Base-by-base conservation (phyloP, 2,888 invertebrate genomes). In the Biston betularia region DNA sequence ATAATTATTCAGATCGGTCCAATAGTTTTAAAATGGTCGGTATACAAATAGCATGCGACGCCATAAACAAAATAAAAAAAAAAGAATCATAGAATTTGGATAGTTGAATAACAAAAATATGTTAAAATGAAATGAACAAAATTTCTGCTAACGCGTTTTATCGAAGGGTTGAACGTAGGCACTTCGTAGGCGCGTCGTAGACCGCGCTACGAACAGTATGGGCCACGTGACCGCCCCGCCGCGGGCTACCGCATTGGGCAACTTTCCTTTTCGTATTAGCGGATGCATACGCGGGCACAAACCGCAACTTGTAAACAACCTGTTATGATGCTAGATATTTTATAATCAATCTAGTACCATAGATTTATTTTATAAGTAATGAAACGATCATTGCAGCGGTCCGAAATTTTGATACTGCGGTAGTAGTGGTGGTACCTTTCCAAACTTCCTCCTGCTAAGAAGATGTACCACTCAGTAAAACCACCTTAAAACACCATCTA, bases 151-250 rank as follows among this genome's bases (percentile, higher is more conserved):
- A 40, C 10, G 10, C 9, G 44, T 12, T 44, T 44, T 12, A 6
- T 44, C 6, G 14, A 14, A 45, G 45, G 14, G 45, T 45, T n/a
- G 14, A 6, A 42, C 45, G 45, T 45, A 45, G 45, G 7, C 45
- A 7, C 14, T 1, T 6, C 49, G 49, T 49, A 48, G 48, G 14
- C 46, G 48, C 48, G 24, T 48, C 52, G 52, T 53, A 38, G 52
- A 15, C 8, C 14, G 14, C 38, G 52, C 52, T 53, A 53, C 52
- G 50, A 34, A 35, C 12, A 9, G 52, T 14, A 34, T n/a, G 35
- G 34, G 12, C 35, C 49, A 50, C 49, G 49, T n/a, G 35, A 15
- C 15, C 38, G 38, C 33, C 49, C 3, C 11, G 48, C 48, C 7
- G 46, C 46, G 46, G 46, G 7, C 46, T 24, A 4, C 12, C 49